A percentile compares a stretch with the other conserved stretches of the same genome.
Evolutionary conservation across 1,140 invertebrate genomes (phyloP).

Genomic region (Arion vulgaris): DNA sequence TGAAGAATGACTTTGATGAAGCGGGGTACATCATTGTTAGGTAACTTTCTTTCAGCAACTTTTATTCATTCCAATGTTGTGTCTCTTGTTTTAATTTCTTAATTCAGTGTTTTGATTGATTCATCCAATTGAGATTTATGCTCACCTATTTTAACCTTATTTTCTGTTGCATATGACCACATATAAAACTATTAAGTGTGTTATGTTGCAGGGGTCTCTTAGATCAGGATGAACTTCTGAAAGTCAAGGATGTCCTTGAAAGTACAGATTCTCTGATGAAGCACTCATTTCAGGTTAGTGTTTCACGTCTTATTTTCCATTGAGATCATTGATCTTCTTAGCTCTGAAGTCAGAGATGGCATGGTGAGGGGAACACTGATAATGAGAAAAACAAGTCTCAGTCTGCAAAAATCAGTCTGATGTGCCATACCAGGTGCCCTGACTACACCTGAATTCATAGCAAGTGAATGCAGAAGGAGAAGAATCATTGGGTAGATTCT

Average conservation of each 20-base stretch:
- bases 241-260: conserved; percentile 48
- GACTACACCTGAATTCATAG: too few relatives aligned
- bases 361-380: too few relatives aligned
- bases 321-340: too few relatives aligned
- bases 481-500: too few relatives aligned
- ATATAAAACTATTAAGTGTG: neutral
- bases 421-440: too few relatives aligned
- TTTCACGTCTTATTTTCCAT: too few relatives aligned
- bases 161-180: neutral
- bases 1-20: conserved; percentile 50
- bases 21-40: conserved; percentile 52
- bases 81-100: neutral
- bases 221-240: conserved; percentile 44
- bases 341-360: too few relatives aligned
- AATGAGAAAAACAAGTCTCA: too few relatives aligned
- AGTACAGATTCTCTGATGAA: conserved; percentile 42
- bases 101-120: neutral
- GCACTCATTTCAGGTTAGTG: conserved; percentile 48
- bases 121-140: neutral
- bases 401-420: too few relatives aligned
- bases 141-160: too few relatives aligned
- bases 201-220: conserved; percentile 46
- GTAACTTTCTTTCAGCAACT: conserved; percentile 20
- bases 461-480: too few relatives aligned
- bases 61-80: neutral